Evolutionary conservation across 2,113 vertebrate genomes (phyloP).

Genomic region (Cyrtonyx montezumae): DNA sequence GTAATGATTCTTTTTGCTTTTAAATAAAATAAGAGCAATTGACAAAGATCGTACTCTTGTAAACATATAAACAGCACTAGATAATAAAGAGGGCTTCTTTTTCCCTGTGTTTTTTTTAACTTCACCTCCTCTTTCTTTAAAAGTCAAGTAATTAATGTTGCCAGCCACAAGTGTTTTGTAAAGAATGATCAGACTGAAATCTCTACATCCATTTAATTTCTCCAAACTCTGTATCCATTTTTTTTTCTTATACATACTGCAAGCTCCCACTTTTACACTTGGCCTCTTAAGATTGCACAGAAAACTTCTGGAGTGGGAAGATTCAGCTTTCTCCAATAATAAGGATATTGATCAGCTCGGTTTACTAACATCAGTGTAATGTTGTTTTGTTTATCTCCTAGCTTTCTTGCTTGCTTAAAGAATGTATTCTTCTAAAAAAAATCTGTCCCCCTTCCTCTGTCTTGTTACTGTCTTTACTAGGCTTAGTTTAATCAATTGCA

Average conservation of each 20-base stretch:
- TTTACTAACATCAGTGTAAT: slow-evolving; percentile 30
- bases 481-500: slow-evolving; percentile 61
- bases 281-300: neutral
- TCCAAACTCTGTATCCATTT: neutral
- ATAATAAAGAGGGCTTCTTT: neutral
- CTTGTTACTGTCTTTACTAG: slow-evolving; percentile 55
- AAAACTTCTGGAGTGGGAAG: neutral
- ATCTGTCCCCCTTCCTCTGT: neutral
- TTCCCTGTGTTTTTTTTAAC: too few species aligned
- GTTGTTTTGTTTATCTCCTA: slow-evolving; percentile 33
- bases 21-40: slow-evolving; percentile 61
- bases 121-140: slow-evolving; percentile 13
- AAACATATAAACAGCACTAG: slow-evolving; percentile 46
- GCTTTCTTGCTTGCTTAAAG: slow-evolving; percentile 46
- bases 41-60: neutral
- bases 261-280: slow-evolving; percentile 14
- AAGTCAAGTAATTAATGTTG: neutral
- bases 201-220: neutral
- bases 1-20: slow-evolving; percentile 28
- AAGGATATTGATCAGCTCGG: slow-evolving; percentile 46
- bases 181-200: slow-evolving; percentile 53
- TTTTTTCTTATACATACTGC: neutral
- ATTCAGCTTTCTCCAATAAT: slow-evolving; percentile 42
- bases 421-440: neutral
- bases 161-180: slow-evolving; percentile 48